Conservation (phyloP, 2,797 vertebrate genomes). For the Squalus acanthias region DNA sequence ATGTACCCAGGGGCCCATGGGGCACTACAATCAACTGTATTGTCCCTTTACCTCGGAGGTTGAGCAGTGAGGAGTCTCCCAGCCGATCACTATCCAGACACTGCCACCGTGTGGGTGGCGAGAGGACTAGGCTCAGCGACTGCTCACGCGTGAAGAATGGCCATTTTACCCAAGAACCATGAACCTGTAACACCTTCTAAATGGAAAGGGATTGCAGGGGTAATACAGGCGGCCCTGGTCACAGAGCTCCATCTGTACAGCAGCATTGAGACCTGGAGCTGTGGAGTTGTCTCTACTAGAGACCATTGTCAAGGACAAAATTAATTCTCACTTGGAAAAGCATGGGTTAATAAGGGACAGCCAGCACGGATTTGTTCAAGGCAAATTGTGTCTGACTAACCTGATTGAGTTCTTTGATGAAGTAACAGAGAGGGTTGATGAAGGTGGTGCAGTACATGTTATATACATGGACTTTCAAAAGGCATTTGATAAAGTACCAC, state of each 20-base stretch:
- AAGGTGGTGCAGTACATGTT: neutral
- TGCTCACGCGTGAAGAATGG: neutral
- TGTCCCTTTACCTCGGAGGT: neutral
- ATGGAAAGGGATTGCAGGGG: neutral
- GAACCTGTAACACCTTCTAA: neutral
- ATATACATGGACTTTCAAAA: neutral
- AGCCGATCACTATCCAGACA: neutral
- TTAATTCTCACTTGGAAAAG: neutral
- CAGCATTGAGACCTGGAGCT: neutral
- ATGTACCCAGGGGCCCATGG: neutral
- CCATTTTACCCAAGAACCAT: neutral
- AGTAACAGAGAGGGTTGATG: neutral
- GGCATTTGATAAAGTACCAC: neutral
- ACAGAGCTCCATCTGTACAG: neutral
- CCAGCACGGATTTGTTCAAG: neutral
- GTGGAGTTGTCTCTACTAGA: neutral
- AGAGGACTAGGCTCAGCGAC: neutral
- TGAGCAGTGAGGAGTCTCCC: neutral
- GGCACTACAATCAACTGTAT: neutral
- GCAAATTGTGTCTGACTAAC: neutral
- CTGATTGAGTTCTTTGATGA: neutral
- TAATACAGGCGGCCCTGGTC: neutral
- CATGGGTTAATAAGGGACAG: neutral
- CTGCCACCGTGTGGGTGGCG: neutral
- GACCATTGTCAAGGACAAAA: neutral